These are phyloP conservation scores for Eutrigla gurnardus DNA, from an alignment of 2,797 vertebrate species.

Conservation along the genomic window DNA sequence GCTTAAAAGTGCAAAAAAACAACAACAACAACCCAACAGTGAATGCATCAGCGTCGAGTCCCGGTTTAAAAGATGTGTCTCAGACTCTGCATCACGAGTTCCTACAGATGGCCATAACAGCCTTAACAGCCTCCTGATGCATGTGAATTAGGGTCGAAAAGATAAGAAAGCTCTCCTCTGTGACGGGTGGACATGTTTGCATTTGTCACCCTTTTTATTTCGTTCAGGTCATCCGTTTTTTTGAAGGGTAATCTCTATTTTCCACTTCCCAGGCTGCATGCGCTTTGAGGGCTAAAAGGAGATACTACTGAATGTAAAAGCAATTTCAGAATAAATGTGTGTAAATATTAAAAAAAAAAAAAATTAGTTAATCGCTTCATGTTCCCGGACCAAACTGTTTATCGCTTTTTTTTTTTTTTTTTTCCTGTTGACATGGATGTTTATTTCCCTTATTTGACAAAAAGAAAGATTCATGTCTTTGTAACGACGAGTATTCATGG, in stretches of 20 bases:
- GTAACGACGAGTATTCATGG: constrained; percentile 77
- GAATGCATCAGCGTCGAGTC: constrained; percentile 29
- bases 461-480: constrained; percentile 71
- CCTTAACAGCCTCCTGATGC: constrained; percentile 77
- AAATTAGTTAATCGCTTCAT: constrained; percentile 58
- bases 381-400: constrained; percentile 82
- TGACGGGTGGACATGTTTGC: constrained; percentile 44
- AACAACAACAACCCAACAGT: constrained; percentile 18
- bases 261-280: constrained; percentile 84
- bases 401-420: constrained; percentile 21
- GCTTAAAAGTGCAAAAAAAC: constrained; percentile 68
- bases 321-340: constrained; percentile 65
- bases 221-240: constrained; percentile 31
- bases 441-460: constrained; percentile 59
- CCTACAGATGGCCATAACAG: constrained; percentile 59
- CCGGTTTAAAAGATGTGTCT: constrained; percentile 47
- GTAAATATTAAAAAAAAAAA: constrained; percentile 27
- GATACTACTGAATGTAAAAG: constrained; percentile 87
- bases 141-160: constrained; percentile 59
- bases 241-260: constrained; percentile 38
- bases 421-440: constrained; percentile 52
- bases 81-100: constrained; percentile 30
- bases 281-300: constrained; percentile 82
- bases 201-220: constrained; percentile 35
- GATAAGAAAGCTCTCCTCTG: constrained; percentile 41